Conservation (phyloP, 2,113 vertebrate genomes). For the Tor tambroides region DNA sequence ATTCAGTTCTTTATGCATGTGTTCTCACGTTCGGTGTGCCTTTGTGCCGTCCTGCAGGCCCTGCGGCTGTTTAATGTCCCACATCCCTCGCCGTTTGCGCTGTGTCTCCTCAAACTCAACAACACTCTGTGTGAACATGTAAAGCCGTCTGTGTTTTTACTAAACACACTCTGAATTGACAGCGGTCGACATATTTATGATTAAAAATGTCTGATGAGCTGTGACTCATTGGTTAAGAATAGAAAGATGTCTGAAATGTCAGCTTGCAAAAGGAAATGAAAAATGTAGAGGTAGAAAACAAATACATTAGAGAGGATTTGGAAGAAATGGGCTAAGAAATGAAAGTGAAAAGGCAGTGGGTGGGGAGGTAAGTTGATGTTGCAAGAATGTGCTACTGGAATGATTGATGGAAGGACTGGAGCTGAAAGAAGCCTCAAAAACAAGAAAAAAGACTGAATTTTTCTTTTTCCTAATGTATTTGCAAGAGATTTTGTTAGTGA, state of each 20-base stretch:
- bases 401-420: background rate
- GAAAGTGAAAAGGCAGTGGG: background rate
- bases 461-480: background rate
- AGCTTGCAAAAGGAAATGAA: background rate
- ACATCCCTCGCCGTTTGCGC: background rate
- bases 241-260: background rate
- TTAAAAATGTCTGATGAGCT: constrained; percentile 28
- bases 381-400: constrained; percentile 17
- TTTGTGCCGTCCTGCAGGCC: constrained; percentile 23
- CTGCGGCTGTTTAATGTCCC: constrained; percentile 18
- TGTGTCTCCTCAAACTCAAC: background rate
- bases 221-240: constrained; percentile 26
- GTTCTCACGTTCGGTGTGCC: constrained; percentile 11
- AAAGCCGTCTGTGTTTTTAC: constrained; percentile 1
- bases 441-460: background rate
- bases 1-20: constrained; percentile 16
- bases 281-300: background rate
- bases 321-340: background rate
- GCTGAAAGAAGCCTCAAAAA: constrained; percentile 4
- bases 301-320: background rate
- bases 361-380: constrained; percentile 24
- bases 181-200: constrained; percentile 11
- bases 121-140: background rate
- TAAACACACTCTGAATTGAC: constrained; percentile 24
- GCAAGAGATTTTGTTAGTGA: background rate